Base-by-base conservation (phyloP, 2,797 vertebrate species). In the Myotis findleyi region DNA sequence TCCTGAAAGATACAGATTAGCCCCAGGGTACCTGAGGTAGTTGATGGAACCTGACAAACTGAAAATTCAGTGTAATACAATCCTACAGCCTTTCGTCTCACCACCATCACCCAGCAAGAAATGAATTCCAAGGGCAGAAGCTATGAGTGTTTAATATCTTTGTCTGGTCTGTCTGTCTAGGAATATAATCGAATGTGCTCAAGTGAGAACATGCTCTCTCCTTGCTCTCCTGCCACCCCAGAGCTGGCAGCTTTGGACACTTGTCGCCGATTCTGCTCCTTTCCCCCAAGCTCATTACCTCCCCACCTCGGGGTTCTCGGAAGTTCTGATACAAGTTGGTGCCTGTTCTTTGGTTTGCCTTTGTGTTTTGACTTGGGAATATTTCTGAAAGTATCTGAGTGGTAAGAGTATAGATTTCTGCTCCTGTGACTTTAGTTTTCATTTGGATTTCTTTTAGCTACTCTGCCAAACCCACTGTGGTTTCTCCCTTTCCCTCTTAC, bases 31-130 rank as follows among this genome's bases (percentile, higher is more conserved):
- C 57, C 68, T 87, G 76, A 10, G 16, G 1, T n/a, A 79, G 76
- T 89, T 47, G 94, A 94, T 94, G 92, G 97, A 94, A 97, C 81
- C 87, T 76, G 96, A 95, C 96, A 97, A 86, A 97, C 81, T 44
- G 88, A 87, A 71, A 97, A 87, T n/a, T 64, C 91, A 89, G 84
- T 1, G 57, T 49, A 77, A 62, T 86, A 90, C 97, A 95, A 94
- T 83, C 93, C 95, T 95, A 7, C 44, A 92, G 95, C 93, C 89
- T 97, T 97, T 97, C 96, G 88, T 95, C 90, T 93, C 1, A 85
- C 91, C 95, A 27, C 64, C 51, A 17, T 97, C 95, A 92, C 82
- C 91, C 10, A 0, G 36, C 0, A 9, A 20, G 7, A 62, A 95
- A 41, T 81, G 93, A 71, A 55, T 91, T 90, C 92, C 9, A 68